Conservation (phyloP, 2,797 vertebrate genomes). For the Leucoraja ocellata region DNA sequence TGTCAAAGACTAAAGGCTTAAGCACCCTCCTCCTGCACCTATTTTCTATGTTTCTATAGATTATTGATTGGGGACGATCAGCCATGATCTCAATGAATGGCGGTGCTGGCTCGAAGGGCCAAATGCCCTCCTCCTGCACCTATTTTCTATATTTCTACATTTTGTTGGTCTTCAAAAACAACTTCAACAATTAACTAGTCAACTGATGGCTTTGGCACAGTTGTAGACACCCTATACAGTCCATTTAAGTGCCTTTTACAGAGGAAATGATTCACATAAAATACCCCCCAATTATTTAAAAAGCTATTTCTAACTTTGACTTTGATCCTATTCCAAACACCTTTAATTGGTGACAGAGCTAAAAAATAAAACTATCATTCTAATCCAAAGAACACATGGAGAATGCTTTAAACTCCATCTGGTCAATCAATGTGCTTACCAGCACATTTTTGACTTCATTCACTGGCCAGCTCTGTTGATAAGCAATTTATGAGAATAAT, state of each 20-base stretch:
- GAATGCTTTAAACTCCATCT: constrained; percentile 14
- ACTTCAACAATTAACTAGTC: not conserved
- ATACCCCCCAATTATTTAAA: not conserved
- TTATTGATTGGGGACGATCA: too few species aligned
- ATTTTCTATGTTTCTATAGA: too few species aligned
- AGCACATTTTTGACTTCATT: constrained; percentile 3
- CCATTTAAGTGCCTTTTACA: not conserved
- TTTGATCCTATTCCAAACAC: not conserved
- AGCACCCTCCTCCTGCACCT: too few species aligned
- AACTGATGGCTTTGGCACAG: not conserved
- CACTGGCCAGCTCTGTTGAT: not conserved
- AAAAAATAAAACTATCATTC: not conserved
- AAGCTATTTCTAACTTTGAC: not conserved
- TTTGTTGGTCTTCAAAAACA: not conserved
- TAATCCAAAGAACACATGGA: not conserved
- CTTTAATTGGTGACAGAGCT: not conserved
- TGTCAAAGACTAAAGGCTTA: too few species aligned
- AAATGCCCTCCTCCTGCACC: too few species aligned
- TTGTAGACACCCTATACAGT: not conserved
- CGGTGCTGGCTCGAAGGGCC: too few species aligned
- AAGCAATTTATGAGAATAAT: constrained; percentile 21
- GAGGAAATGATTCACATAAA: not conserved
- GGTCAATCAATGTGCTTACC: not conserved
- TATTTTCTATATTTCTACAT: too few species aligned
- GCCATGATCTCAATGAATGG: too few species aligned